Evolutionary conservation across 2,888 invertebrate species (phyloP), one percentile per base, ranked within the genome.

Genomic region (Caradrina clavipalpis): DNA sequence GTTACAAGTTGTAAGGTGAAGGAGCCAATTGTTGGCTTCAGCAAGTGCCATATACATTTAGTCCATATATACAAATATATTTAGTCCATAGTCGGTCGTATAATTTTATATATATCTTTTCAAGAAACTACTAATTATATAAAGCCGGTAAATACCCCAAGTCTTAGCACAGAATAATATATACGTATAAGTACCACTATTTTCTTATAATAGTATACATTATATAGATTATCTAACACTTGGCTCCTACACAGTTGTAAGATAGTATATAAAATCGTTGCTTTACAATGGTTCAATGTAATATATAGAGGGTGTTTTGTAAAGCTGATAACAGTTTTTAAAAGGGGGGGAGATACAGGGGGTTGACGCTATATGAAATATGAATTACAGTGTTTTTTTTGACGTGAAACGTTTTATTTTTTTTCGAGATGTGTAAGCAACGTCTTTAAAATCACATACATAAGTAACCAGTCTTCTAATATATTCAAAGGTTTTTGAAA

Each of bases 21-120:
- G 62, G 62, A 71, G 62, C 50, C 47, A 62, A 72, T 47, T 35
- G 51, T 26, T 19, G 31, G 17, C 11, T 31, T 35, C 17, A 11
- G 15, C 11, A 19, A 19, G 75, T 75, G 75, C 67, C 72, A 75
- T 58, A 58, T 54, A 39, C 17, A 15, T 47, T 17, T 21, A 39
- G 11, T 31, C 1, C 0, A 5, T 8, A 35, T n/a, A n/a, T n/a
- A 73, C 51, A 15, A 17, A 19, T 11, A 15, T 47, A 15, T 47
- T 17, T 21, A 39, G 11, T 31, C 1, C 0, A 5, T 8, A 35
- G 35, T n/a, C 7, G 2, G 22, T 8, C n/a, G 39, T 31, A 22
- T 19, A 26, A 7, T 17, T 19, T 26, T n/a, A 10, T 15, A 69
- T 42, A 35, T 22, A n/a, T n/a, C n/a, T 47, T 47, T 60, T 15